Base-by-base conservation (phyloP, 2,888 invertebrate genomes). In the Morinoia aosen region DNA sequence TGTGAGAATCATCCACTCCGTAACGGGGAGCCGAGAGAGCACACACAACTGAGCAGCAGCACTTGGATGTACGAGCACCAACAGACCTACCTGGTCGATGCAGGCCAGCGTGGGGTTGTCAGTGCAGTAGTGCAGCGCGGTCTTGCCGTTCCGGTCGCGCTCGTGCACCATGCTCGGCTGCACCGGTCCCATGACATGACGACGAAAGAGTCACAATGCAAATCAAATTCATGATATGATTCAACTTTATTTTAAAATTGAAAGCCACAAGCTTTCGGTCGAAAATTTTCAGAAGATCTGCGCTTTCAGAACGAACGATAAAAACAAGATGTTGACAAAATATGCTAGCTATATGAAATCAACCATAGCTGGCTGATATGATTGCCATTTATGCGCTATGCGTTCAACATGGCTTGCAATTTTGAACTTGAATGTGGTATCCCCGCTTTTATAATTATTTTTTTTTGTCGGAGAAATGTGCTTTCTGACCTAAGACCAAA, bases 101-200 rank as follows among this genome's bases (percentile, higher is more conserved):
- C 98, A 98, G 97, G 98, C 98, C 25, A 98, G 98, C 97, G 97
- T 97, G 96, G 97, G 97, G 96, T 97, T 98, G 97, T 98, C 98
- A 96, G 98, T 99, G 97, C 99, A 99, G 98, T 99, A 99, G 97
- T 99, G 99, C 95, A 99, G 98, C 40, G 99, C 99, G 97, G 98
- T 98, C 97, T 99, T 98, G 96, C 98, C 98, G 11, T 98, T 98
- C 40, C 98, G 98, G 97, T 99, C 99, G 97, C 98, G 98, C 97
- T 98, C 98, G 95, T 98, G 98, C 95, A 98, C 98, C 90, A 98
- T 97, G 95, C 97, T 96, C 33, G 97, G 97, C 97, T 97, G 96
- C 48, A 90, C 39, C 48, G 90, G 16, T 61, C 25, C 76, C 96
- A 96, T 57, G 61, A 88, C 48, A 58, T 16, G 39, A 14, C n/a